Evolutionary conservation across 2,888 invertebrate genomes (phyloP), one percentile per base, ranked within the genome.

Genomic region (Lasiommata megera): DNA sequence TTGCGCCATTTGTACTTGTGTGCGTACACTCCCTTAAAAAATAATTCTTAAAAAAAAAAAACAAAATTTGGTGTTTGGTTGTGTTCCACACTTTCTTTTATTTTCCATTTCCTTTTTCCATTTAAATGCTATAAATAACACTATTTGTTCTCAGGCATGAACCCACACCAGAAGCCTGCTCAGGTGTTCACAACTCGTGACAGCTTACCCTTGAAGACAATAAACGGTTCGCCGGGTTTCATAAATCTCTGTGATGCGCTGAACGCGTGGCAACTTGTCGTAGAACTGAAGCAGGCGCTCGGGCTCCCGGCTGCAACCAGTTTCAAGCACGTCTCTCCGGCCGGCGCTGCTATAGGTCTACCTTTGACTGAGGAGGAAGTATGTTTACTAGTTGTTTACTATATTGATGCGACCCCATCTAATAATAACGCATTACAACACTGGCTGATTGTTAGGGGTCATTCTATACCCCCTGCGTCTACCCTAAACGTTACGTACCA

Each of bases 261-360:
- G 0, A 99, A 99, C 80, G 99, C 96, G 0, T 99, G 98, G 96
- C 99, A 99, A 77, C 88, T 99, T 58, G 99, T 99, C 0, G 93
- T 93, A 61, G 99, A 99, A 76, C 84, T 99, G 60, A 95, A 94
- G 72, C 84, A 88, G 43, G 96, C 97, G 0, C 82, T 98, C 6
- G 93, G 93, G 3, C 79, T 98, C 28, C 97, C 99, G 0, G 98
- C 99, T 0, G 98, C 99, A 0, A 94, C 98, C 0, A 99, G 98
- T 57, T 99, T 99, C 84, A 99, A 99, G 79, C 99, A 99, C 79
- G 99, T 99, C 6, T 98, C 98, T 23, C 99, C 99, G 0, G 99
- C 99, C 11, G 99, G 99, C 3, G 99, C 98, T 1, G 99, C 99
- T 52, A 95, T 99, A 1, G 98, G 96, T 0, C 88, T 95, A 31